A percentile compares a stretch with the other conserved stretches of the same genome.
Evolutionary conservation across 2,113 vertebrate species (phyloP).

Genomic region (Petromus typicus): DNA sequence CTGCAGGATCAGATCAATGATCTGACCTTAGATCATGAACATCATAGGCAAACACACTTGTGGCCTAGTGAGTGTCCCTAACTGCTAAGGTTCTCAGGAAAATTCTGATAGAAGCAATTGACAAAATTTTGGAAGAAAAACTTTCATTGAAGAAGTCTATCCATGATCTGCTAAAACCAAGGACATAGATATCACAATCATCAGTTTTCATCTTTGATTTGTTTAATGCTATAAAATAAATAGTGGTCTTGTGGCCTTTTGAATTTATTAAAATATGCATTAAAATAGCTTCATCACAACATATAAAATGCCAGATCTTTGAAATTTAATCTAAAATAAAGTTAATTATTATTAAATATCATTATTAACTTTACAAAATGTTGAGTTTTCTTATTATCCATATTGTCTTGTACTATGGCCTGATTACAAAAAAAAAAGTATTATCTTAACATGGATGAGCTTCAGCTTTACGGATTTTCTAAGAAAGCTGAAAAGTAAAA

Average conservation of each 20-base stretch:
- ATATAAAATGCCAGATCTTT: slow-evolving; percentile 10
- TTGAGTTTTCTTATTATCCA: background rate
- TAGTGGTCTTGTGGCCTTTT: background rate
- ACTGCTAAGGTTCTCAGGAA: background rate
- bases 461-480: slow-evolving; percentile 20
- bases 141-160: background rate
- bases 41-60: background rate
- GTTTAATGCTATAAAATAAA: slow-evolving; percentile 9
- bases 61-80: background rate
- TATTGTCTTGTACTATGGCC: background rate
- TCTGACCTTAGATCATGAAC: background rate
- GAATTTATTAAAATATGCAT: background rate
- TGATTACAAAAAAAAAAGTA: background rate
- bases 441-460: background rate
- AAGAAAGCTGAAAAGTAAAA: slow-evolving; percentile 49
- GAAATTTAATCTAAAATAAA: background rate
- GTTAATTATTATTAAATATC: background rate
- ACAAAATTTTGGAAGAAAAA: background rate
- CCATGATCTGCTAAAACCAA: background rate
- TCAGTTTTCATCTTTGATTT: background rate
- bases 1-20: too few species aligned
- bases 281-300: background rate
- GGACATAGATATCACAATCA: background rate
- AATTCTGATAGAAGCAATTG: background rate
- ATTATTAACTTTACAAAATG: background rate